Percentiles rank a stretch among this genome's conserved stretches.
phyloP scores from a whole-genome alignment of 1,140 invertebrate genomes.

The Mizuhopecten yessoensis region DNA sequence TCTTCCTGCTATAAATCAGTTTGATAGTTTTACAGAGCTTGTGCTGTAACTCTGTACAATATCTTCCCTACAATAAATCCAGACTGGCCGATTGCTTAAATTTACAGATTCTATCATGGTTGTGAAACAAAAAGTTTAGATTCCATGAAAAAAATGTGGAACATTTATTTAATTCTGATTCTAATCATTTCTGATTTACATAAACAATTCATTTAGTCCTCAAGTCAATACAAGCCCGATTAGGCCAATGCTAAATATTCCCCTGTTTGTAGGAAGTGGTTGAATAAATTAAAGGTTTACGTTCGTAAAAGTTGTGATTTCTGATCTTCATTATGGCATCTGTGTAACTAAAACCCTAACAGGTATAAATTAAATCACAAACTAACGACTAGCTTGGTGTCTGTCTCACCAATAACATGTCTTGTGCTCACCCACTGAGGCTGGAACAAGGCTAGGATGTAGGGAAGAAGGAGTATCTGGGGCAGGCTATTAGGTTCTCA shows the following conservation, averaged over 20 bases:
- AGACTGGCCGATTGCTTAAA: not conserved
- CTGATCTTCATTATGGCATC: not conserved
- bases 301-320: no score
- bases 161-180: constrained; percentile 5
- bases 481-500: not conserved
- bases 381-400: not conserved
- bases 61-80: not conserved
- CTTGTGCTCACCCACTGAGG: not conserved
- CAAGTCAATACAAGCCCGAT: not conserved
- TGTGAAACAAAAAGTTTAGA: not conserved
- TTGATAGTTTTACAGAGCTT: constrained; percentile 6
- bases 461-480: not conserved
- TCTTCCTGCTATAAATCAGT: constrained; percentile 36
- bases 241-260: not conserved
- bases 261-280: not conserved
- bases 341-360: not conserved
- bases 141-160: not conserved
- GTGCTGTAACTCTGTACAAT: not conserved
- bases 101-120: not conserved
- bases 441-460: not conserved
- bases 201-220: not conserved
- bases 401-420: not conserved
- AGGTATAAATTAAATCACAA: constrained; percentile 19
- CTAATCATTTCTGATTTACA: not conserved
- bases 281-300: no score